Conservation (phyloP, 2,888 invertebrate genomes). For the Hartigia nigra region DNA sequence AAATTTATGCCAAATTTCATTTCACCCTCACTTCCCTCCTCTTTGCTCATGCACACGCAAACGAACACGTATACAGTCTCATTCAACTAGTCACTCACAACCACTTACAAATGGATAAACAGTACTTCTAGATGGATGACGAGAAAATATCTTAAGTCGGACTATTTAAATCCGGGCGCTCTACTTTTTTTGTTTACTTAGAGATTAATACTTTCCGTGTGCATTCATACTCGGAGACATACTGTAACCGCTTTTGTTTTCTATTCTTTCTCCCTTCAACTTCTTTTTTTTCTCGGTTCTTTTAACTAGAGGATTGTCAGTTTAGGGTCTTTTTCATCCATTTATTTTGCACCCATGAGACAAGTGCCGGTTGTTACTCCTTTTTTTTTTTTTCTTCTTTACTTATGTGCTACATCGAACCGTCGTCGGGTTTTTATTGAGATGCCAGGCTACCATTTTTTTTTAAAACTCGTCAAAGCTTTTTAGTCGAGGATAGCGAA, state of each 20-base stretch:
- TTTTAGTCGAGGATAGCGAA: not conserved
- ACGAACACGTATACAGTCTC: not conserved
- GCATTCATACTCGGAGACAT: constrained; percentile 36
- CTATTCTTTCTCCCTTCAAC: not conserved
- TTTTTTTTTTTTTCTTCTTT: not conserved
- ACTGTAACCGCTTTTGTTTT: not conserved
- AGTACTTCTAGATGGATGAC: not conserved
- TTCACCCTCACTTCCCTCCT: constrained; percentile 14
- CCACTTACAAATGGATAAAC: not conserved
- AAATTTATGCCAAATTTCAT: constrained; percentile 1
- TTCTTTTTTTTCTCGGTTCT: not conserved
- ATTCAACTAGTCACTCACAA: not conserved
- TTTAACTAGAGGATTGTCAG: constrained; percentile 51
- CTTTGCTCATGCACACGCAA: constrained; percentile 16
- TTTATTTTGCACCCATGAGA: constrained; percentile 5
- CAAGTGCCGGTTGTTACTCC: not conserved
- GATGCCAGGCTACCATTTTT: not conserved
- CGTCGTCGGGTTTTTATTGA: not conserved
- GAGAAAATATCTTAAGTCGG: constrained; percentile 10
- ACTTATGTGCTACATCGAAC: not conserved
- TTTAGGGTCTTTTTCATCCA: constrained; percentile 51
- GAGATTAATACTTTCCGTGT: constrained; percentile 58
- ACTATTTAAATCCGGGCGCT: not conserved
- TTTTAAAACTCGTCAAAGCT: not conserved
- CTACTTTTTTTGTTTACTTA: constrained; percentile 36